Evolutionary conservation across 2,113 vertebrate genomes (phyloP).

Genomic region (Thomomys bottae): DNA sequence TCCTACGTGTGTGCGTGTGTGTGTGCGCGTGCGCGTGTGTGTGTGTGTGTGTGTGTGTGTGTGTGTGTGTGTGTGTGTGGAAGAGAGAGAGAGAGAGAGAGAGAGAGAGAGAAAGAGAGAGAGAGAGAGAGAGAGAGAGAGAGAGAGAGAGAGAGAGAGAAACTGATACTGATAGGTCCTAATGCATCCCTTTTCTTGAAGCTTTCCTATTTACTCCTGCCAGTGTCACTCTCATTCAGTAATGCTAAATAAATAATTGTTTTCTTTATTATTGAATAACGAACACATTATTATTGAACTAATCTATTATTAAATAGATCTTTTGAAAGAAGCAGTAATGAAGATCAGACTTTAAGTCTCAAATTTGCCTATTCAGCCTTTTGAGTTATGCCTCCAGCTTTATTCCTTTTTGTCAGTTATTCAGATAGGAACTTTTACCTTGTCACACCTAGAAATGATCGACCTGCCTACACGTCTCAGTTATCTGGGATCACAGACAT

Average conservation of each 20-base stretch:
- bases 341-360: too few relatives aligned
- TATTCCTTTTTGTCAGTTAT: too few relatives aligned
- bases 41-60: background rate
- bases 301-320: too few relatives aligned
- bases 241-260: too few relatives aligned
- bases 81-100: background rate
- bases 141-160: background rate
- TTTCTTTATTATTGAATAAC: background rate
- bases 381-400: too few relatives aligned
- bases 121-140: background rate
- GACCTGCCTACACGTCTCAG: too few relatives aligned
- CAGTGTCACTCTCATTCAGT: background rate
- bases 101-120: background rate
- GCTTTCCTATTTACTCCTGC: background rate
- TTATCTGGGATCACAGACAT: too few relatives aligned
- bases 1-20: background rate
- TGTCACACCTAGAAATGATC: too few relatives aligned
- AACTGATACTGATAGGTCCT: background rate
- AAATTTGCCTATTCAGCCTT: too few relatives aligned
- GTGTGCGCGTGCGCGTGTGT: background rate
- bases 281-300: background rate
- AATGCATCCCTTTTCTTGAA: background rate
- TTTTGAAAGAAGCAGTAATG: too few relatives aligned
- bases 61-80: background rate
- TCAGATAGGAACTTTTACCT: too few relatives aligned